Percentiles rank a stretch among this genome's conserved stretches.
phyloP scores from a whole-genome alignment of 2,888 invertebrate genomes.

The Acrocera orbiculus region DNA sequence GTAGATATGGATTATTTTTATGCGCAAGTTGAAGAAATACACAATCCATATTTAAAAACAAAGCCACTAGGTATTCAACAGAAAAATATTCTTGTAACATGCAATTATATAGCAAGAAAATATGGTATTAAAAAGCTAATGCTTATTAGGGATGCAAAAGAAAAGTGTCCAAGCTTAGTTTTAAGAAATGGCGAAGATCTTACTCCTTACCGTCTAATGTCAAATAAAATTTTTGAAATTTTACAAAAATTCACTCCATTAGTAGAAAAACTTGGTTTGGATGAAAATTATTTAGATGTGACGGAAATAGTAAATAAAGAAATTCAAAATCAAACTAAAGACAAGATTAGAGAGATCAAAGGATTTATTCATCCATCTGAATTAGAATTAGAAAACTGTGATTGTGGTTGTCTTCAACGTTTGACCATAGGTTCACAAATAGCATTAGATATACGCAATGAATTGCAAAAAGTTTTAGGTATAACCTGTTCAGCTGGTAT shows the following conservation, averaged over 20 bases:
- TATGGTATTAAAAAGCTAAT: slow-evolving; percentile 63
- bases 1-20: slow-evolving; percentile 73
- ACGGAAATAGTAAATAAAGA: slow-evolving; percentile 34
- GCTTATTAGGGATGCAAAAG: slow-evolving; percentile 53
- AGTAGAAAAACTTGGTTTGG: slow-evolving; percentile 68
- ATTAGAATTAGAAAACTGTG: slow-evolving; percentile 39
- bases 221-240: slow-evolving; percentile 54
- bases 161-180: slow-evolving; percentile 53
- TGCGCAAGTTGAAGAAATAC: slow-evolving; percentile 69
- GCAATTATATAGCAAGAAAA: slow-evolving; percentile 64
- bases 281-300: slow-evolving; percentile 73
- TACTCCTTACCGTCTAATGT: slow-evolving; percentile 59
- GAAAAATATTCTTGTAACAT: slow-evolving; percentile 67
- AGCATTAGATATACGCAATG: slow-evolving; percentile 56
- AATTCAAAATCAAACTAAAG: slow-evolving; percentile 3
- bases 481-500: slow-evolving; percentile 70
- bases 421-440: slow-evolving; percentile 53
- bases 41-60: slow-evolving; percentile 45
- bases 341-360: slow-evolving; percentile 17
- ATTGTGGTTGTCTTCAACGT: slow-evolving; percentile 55
- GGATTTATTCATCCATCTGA: slow-evolving; percentile 42
- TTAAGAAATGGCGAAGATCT: slow-evolving; percentile 71
- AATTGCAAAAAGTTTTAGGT: slow-evolving; percentile 47
- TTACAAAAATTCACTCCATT: slow-evolving; percentile 51
- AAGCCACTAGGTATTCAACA: slow-evolving; percentile 67